phyloP scores from a whole-genome alignment of 2,797 vertebrate species.

The Hipposideros larvatus region DNA sequence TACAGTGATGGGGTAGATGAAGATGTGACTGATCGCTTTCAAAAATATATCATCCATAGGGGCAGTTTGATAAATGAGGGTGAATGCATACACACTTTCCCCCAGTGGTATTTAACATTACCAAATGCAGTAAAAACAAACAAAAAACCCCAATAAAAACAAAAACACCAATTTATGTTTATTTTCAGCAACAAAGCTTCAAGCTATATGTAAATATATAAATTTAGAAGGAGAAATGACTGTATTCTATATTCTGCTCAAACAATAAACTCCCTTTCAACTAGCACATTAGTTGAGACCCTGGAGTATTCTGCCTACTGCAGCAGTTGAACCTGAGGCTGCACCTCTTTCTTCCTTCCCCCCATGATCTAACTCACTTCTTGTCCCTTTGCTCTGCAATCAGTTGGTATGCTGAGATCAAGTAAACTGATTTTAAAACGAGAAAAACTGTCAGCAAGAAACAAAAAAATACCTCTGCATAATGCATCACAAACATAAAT shows the following conservation, averaged over 20 bases:
- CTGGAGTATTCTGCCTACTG: background rate
- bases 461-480: background rate
- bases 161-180: background rate
- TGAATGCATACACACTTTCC: background rate
- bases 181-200: background rate
- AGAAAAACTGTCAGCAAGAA: background rate
- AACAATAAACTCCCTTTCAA: constrained; percentile 20
- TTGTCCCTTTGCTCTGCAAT: background rate
- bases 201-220: constrained; percentile 14
- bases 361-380: background rate
- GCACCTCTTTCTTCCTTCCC: background rate
- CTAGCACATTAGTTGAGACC: background rate
- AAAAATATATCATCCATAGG: background rate
- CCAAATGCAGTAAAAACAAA: background rate
- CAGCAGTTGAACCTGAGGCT: background rate
- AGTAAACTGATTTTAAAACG: constrained; percentile 52
- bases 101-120: background rate
- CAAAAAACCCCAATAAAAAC: background rate
- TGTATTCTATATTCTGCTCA: background rate
- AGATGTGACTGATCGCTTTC: background rate
- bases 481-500: background rate
- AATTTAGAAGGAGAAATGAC: background rate
- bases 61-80: background rate
- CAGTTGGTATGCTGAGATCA: background rate
- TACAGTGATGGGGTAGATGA: background rate